A percentile compares a stretch with the other conserved stretches of the same genome.
Conservation (phyloP, 2,113 vertebrate genomes). For the Agapornis roseicollis region DNA sequence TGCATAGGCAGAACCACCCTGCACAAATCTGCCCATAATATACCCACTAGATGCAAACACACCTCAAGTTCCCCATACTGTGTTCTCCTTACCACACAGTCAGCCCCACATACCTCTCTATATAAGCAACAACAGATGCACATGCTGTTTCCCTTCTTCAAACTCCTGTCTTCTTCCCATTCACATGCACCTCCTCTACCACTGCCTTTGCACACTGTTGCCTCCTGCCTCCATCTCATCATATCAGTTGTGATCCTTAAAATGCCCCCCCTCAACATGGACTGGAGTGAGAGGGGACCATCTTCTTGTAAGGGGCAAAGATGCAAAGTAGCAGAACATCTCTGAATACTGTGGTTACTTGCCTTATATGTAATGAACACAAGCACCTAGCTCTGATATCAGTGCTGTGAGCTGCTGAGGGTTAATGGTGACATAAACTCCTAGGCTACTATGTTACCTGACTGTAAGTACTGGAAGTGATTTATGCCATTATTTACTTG, state of each 20-base stretch:
- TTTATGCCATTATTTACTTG: constrained; percentile 71
- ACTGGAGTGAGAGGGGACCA: neutral
- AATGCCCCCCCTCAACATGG: neutral
- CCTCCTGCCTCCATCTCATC: neutral
- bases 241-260: neutral
- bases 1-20: neutral
- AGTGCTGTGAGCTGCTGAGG: neutral
- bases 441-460: neutral
- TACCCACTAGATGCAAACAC: neutral
- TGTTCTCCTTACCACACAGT: neutral
- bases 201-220: neutral
- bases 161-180: neutral
- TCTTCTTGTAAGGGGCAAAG: neutral
- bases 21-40: neutral
- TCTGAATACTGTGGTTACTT: neutral
- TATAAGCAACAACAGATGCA: neutral
- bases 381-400: neutral
- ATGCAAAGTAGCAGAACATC: neutral
- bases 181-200: neutral
- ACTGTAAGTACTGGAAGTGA: constrained; percentile 27
- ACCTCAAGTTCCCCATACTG: neutral
- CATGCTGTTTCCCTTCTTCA: neutral
- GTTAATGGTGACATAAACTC: constrained; percentile 26
- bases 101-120: neutral
- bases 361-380: neutral